phyloP scores from a whole-genome alignment of 2,888 invertebrate genomes.

The Pheosia gnoma region DNA sequence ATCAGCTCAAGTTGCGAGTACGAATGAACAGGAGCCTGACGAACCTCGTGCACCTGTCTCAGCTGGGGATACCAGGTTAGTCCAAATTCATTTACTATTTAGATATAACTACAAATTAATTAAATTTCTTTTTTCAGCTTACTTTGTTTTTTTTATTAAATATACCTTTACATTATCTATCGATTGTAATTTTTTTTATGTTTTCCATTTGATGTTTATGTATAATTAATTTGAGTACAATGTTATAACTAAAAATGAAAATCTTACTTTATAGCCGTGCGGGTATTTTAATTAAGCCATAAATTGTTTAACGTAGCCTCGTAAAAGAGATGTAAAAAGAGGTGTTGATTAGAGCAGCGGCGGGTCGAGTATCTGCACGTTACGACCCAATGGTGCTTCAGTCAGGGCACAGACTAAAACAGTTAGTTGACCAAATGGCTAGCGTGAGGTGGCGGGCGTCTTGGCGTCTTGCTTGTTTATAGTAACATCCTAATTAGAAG shows the following conservation, averaged over 20 bases:
- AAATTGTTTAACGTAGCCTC: slow-evolving; percentile 29
- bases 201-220: background rate
- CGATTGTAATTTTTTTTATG: background rate
- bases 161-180: background rate
- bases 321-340: slow-evolving; percentile 33
- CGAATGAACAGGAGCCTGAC: slow-evolving; percentile 48
- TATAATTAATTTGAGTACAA: background rate
- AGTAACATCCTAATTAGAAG: too few species aligned
- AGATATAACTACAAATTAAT: too few species aligned
- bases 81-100: slow-evolving; percentile 19
- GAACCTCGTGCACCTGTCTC: slow-evolving; percentile 47
- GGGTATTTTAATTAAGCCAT: slow-evolving; percentile 21
- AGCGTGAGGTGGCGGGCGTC: too few species aligned
- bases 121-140: background rate
- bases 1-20: slow-evolving; percentile 71
- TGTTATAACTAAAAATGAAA: background rate
- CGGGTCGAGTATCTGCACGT: slow-evolving; percentile 19
- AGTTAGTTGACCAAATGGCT: background rate
- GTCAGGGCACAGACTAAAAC: slow-evolving; percentile 4
- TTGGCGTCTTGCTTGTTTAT: too few species aligned
- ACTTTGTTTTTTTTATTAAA: background rate
- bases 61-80: slow-evolving; percentile 66
- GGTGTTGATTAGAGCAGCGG: slow-evolving; percentile 30
- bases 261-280: slow-evolving; percentile 8
- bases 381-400: slow-evolving; percentile 20